Evolutionary conservation across 2,888 invertebrate genomes (phyloP).

Genomic region (Ctena decussata): DNA sequence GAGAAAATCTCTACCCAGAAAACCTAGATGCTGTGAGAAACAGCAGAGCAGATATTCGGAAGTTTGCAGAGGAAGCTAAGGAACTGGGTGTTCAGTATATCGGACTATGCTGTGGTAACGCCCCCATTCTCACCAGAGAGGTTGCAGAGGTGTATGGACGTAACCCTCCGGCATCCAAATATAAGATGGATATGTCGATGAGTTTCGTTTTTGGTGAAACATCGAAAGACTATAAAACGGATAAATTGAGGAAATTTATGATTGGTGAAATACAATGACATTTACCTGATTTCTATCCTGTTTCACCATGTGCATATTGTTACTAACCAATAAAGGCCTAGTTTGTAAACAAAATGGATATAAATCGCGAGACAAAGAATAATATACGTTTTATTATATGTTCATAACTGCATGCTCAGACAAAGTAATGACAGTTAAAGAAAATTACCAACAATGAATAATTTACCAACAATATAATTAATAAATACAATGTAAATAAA

Average conservation of each 20-base stretch:
- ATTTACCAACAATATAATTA: no score
- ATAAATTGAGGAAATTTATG: slow-evolving; percentile 47
- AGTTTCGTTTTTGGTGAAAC: slow-evolving; percentile 55
- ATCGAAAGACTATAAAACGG: slow-evolving; percentile 31
- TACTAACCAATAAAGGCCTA: no score
- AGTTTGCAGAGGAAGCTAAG: slow-evolving; percentile 76
- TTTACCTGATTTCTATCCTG: no score
- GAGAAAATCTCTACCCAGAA: slow-evolving; percentile 68
- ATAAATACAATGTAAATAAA: no score
- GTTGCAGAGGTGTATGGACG: slow-evolving; percentile 79
- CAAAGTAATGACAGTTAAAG: no score
- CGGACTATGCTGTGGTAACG: slow-evolving; percentile 84
- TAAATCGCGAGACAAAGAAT: no score
- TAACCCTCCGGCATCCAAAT: slow-evolving; percentile 72
- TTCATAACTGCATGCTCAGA: no score
- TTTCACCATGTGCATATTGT: no score
- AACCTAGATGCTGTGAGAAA: slow-evolving; percentile 63
- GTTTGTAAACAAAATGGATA: no score
- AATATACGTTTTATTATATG: no score
- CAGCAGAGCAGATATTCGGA: slow-evolving; percentile 70
- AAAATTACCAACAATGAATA: no score
- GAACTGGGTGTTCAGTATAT: slow-evolving; percentile 80
- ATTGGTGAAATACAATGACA: slow-evolving; percentile 38
- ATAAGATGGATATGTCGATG: slow-evolving; percentile 51
- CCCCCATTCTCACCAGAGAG: slow-evolving; percentile 73